Evolutionary conservation across 2,888 invertebrate genomes (phyloP).

Genomic region (Chydorus sphaericus): DNA sequence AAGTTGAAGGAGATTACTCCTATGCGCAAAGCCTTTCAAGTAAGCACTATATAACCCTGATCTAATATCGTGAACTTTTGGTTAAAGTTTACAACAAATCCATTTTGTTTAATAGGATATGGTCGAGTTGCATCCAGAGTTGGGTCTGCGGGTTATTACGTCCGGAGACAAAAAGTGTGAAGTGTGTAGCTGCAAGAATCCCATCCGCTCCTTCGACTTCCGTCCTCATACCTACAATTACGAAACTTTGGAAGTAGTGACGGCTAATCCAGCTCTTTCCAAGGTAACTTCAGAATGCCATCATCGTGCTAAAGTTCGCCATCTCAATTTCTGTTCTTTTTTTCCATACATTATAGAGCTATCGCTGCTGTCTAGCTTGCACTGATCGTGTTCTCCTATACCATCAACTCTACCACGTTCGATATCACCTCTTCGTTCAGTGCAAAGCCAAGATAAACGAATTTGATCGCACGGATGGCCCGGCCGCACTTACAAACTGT

Average conservation of each 20-base stretch:
- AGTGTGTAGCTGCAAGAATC: background rate
- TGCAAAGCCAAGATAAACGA: background rate
- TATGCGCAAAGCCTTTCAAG: slow-evolving; percentile 1
- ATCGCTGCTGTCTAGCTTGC: background rate
- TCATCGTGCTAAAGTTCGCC: background rate
- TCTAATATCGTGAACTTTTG: background rate
- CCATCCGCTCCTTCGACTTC: background rate
- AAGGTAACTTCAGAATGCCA: background rate
- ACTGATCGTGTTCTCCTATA: background rate
- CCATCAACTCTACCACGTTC: slow-evolving; percentile 9
- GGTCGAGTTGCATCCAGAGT: background rate
- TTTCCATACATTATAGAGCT: background rate
- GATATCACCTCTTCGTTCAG: background rate
- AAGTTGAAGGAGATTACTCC: background rate
- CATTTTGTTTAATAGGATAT: background rate
- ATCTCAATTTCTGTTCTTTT: background rate
- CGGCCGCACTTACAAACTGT: background rate
- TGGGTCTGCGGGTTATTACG: background rate
- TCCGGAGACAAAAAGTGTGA: background rate
- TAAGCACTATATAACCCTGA: background rate
- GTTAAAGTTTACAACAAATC: background rate
- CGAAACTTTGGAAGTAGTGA: background rate
- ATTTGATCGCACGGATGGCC: background rate
- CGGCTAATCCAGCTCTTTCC: background rate
- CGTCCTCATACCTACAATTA: background rate